phyloP scores from a whole-genome alignment of 2,888 invertebrate species.

The Polydrusus pterygomalis region DNA sequence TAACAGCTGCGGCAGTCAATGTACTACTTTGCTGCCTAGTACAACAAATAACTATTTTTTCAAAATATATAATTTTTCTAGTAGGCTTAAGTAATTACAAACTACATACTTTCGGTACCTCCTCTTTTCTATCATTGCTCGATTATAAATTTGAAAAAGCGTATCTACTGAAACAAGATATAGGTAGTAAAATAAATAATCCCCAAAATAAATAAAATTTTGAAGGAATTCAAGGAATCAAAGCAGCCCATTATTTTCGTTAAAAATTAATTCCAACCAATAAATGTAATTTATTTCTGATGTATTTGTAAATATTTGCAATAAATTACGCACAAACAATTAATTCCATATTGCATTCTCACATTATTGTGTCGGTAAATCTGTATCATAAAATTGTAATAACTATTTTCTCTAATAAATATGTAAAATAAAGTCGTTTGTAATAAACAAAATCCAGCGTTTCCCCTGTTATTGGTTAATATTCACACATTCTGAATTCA shows the following conservation, averaged over 20 bases:
- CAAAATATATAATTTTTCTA: too few species aligned
- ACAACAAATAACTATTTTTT: too few species aligned
- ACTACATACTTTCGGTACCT: too few species aligned
- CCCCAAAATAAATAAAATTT: too few species aligned
- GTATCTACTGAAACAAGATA: too few species aligned
- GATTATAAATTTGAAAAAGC: too few species aligned
- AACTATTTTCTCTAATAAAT: conserved; percentile 24
- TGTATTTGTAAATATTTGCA: background rate
- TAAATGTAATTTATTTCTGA: background rate
- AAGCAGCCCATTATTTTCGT: background rate
- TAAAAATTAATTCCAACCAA: conserved; percentile 11
- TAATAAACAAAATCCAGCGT: background rate
- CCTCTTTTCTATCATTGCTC: too few species aligned
- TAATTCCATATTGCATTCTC: conserved; percentile 4
- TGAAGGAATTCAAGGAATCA: too few species aligned
- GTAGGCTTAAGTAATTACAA: too few species aligned
- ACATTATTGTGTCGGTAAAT: conserved; percentile 12
- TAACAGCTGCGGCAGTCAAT: too few species aligned
- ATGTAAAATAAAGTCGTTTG: conserved; percentile 2
- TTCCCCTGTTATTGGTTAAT: conserved; percentile 12
- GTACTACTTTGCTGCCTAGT: too few species aligned
- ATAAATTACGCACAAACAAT: conserved; percentile 1
- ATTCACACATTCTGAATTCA: conserved; percentile 1
- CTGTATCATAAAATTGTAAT: background rate
- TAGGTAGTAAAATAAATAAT: background rate